phyloP scores from a whole-genome alignment of 2,797 vertebrate genomes.

The Odontamblyopus lacepedii region DNA sequence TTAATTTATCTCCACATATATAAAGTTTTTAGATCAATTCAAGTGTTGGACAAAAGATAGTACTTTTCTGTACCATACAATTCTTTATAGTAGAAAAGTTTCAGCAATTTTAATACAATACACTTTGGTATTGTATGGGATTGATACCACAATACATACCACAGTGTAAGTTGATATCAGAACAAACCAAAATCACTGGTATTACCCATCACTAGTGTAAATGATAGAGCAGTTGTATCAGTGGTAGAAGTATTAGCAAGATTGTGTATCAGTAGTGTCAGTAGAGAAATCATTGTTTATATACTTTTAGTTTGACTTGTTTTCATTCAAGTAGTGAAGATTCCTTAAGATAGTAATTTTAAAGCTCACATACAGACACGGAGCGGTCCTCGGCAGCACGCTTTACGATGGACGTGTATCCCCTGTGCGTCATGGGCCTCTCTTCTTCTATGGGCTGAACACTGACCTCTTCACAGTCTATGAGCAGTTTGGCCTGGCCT shows the following conservation, averaged over 20 bases:
- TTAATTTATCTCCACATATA: too few relatives aligned
- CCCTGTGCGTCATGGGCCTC: constrained; percentile 45
- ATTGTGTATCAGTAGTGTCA: background rate
- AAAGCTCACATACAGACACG: constrained; percentile 56
- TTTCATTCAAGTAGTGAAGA: background rate
- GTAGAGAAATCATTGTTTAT: background rate
- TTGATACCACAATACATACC: too few relatives aligned
- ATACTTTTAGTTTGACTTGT: background rate
- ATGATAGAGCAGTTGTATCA: background rate
- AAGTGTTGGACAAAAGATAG: too few relatives aligned
- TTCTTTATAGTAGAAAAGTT: too few relatives aligned
- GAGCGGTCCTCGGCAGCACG: constrained; percentile 60
- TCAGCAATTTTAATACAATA: too few relatives aligned
- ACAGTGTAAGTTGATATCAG: too few relatives aligned
- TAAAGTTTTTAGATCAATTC: too few relatives aligned
- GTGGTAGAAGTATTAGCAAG: background rate
- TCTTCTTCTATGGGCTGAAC: constrained; percentile 60
- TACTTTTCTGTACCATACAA: too few relatives aligned
- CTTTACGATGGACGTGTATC: constrained; percentile 74
- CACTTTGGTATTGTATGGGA: too few relatives aligned
- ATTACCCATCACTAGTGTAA: too few relatives aligned
- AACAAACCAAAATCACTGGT: too few relatives aligned
- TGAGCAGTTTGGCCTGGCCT: constrained; percentile 68
- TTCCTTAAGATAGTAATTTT: background rate
- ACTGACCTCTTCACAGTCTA: constrained; percentile 73